Evolutionary conservation across 2,113 vertebrate genomes (phyloP).

Genomic region (Noctilio leporinus): DNA sequence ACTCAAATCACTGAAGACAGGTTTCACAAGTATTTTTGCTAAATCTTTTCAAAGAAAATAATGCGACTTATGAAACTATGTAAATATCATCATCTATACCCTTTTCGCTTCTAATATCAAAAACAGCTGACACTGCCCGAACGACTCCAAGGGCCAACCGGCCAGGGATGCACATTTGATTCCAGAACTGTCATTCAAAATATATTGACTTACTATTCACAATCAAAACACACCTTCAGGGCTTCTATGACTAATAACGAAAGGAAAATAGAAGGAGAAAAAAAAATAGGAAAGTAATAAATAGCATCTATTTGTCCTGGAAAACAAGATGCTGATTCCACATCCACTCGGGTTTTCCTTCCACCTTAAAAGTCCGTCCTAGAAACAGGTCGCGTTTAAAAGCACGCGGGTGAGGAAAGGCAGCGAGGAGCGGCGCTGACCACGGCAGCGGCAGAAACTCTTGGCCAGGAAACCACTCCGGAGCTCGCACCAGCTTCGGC

Average conservation of each 20-base stretch:
- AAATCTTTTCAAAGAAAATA: neutral
- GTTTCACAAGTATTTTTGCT: neutral
- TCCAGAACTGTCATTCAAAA: conserved; percentile 40
- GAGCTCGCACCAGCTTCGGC: too few species aligned
- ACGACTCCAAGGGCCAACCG: neutral
- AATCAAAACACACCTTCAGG: conserved; percentile 15
- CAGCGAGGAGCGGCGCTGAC: too few species aligned
- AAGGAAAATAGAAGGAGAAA: neutral
- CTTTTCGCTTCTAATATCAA: neutral
- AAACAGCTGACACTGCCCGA: neutral
- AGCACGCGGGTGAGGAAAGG: too few species aligned
- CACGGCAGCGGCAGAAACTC: conserved; percentile 6
- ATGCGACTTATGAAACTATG: neutral
- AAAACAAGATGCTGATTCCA: neutral
- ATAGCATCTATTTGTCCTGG: neutral
- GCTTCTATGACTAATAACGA: neutral
- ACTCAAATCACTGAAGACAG: neutral
- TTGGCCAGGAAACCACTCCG: neutral
- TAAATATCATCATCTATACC: neutral
- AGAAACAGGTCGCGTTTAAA: neutral
- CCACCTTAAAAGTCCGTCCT: neutral
- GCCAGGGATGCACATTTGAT: neutral
- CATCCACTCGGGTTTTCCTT: conserved; percentile 18
- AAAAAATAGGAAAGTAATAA: neutral
- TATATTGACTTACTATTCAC: conserved; percentile 44